phyloP scores from a whole-genome alignment of 1,140 invertebrate species.

The Drosophila asahinai region DNA sequence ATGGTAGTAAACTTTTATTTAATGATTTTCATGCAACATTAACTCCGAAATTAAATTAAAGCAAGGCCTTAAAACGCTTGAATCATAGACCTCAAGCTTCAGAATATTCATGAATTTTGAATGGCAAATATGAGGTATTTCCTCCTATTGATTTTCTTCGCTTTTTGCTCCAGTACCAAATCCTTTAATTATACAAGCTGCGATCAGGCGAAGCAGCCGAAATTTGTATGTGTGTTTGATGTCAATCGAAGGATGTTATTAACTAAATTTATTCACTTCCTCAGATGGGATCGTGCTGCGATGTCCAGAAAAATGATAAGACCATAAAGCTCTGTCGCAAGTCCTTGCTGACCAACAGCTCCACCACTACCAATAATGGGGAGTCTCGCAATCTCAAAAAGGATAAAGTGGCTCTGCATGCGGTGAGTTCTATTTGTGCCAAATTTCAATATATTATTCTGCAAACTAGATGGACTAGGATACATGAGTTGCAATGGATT shows the following conservation, averaged over 20 bases:
- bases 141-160: background rate
- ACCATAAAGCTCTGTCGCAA: conserved; percentile 49
- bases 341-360: conserved; percentile 35
- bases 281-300: conserved; percentile 53
- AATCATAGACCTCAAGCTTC: background rate
- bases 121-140: conserved; percentile 30
- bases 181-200: conserved; percentile 58
- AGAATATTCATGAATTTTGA: conserved; percentile 1
- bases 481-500: too few species aligned
- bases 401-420: conserved; percentile 62
- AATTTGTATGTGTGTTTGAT: conserved; percentile 37
- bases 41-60: conserved; percentile 1
- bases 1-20: background rate
- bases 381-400: conserved; percentile 34
- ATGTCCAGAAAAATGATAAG: conserved; percentile 52
- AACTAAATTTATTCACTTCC: background rate
- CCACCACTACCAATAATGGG: conserved; percentile 26
- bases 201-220: conserved; percentile 56
- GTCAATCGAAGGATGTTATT: background rate
- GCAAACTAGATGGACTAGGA: too few species aligned
- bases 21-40: conserved; percentile 41
- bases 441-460: too few species aligned
- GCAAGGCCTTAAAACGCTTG: background rate
- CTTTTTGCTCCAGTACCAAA: background rate
- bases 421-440: conserved; percentile 20